Percentiles rank a stretch among this genome's conserved stretches.
phyloP scores from a whole-genome alignment of 1,140 invertebrate species.

The Lordiphosa collinella region DNA sequence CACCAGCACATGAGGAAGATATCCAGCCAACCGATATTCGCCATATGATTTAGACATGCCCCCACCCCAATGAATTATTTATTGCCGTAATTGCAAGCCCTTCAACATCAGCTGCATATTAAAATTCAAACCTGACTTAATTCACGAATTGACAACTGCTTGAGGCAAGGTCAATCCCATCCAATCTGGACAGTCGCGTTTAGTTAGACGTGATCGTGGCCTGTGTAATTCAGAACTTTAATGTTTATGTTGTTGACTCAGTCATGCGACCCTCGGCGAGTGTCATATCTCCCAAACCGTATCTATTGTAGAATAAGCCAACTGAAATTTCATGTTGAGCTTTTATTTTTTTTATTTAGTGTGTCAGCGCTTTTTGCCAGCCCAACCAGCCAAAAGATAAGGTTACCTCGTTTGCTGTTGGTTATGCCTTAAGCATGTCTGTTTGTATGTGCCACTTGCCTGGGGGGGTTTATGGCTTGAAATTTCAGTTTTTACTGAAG shows the following conservation, averaged over 20 bases:
- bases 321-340: conserved; percentile 54
- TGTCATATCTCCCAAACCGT: conserved; percentile 13
- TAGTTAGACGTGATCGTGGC: conserved; percentile 27
- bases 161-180: conserved; percentile 31
- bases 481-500: conserved; percentile 45
- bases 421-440: conserved; percentile 2
- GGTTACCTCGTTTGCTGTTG: conserved; percentile 10
- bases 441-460: background rate
- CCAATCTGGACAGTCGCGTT: conserved; percentile 3
- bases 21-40: background rate
- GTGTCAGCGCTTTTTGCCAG: conserved; percentile 12
- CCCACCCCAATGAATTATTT: conserved; percentile 50
- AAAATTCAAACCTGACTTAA: conserved; percentile 25
- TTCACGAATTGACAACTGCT: conserved; percentile 10
- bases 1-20: background rate
- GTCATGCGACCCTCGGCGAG: conserved; percentile 27
- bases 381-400: conserved; percentile 34
- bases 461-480: conserved; percentile 27
- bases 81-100: conserved; percentile 24
- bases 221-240: conserved; percentile 9
- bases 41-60: conserved; percentile 11
- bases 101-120: conserved; percentile 39
- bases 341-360: conserved; percentile 27
- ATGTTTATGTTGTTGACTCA: conserved; percentile 2
- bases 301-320: conserved; percentile 6